These are phyloP conservation scores for Melitaea cinxia DNA, from an alignment of 1,140 invertebrate species.

Conservation along the genomic window DNA sequence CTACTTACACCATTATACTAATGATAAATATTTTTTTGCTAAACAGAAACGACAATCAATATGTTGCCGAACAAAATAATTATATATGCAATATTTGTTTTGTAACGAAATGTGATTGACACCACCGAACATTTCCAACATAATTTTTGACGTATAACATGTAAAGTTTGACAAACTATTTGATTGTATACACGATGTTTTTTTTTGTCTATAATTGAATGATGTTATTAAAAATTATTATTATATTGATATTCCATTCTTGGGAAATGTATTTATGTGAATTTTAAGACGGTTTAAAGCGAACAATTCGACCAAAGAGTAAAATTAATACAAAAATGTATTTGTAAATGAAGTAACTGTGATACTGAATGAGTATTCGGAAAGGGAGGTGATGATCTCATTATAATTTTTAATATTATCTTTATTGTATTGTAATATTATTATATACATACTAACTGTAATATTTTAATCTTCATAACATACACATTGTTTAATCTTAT, in stretches of 20 bases:
- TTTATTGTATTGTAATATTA: slow-evolving; percentile 5
- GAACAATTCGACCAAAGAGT: slow-evolving; percentile 49
- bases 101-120: no score
- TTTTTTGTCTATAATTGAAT: no score
- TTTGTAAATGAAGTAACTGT: slow-evolving; percentile 64
- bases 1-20: no score
- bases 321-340: slow-evolving; percentile 42
- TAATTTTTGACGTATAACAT: no score
- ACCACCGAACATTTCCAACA: no score
- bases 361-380: slow-evolving; percentile 52
- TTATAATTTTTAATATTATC: slow-evolving; percentile 30
- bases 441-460: slow-evolving; percentile 27
- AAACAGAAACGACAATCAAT: no score
- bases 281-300: slow-evolving; percentile 29
- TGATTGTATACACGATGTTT: no score
- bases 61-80: no score
- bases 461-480: slow-evolving; percentile 26
- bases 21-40: no score
- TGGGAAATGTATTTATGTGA: slow-evolving; percentile 2
- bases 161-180: no score
- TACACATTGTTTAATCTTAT: slow-evolving; percentile 16
- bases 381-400: slow-evolving; percentile 47
- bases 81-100: no score
- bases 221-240: not conserved
- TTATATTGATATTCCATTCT: not conserved